Evolutionary conservation across 2,113 vertebrate genomes (phyloP), one percentile per base, ranked within the genome.

Genomic region (Charadrius vociferus): DNA sequence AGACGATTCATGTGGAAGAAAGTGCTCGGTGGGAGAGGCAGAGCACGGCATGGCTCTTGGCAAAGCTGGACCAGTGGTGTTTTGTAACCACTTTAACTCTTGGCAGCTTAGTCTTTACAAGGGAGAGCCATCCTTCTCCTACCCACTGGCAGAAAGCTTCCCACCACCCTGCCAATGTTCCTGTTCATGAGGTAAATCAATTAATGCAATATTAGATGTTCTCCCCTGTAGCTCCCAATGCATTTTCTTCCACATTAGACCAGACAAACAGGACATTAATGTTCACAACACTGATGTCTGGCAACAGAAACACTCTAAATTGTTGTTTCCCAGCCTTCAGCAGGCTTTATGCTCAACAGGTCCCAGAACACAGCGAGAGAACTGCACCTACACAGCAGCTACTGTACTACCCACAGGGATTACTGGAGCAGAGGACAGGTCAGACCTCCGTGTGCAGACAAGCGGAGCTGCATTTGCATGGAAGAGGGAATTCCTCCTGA

Each of bases 31-130:
- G 32, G 0, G 2, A 86, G 27, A 84, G 52, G 49, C 52, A 88
- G 37, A 81, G 56, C n/a, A 58, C 0, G 0, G 61, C 34, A 53
- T 0, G 0, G 61, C 34, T 80, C 32, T 65, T 58, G 43, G 22
- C 14, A 4, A 92, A 79, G 55, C 56, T 67, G 59, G 68, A 80
- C 63, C 68, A 63, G 7, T 7, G 41, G 12, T 39, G 52, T 29
- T 86, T 45, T 65, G 41, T 59, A 90, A 79, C 7, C 29, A 26
- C 29, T 67, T 43, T 0, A 88, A 74, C 41, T 59, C 68, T 41
- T 3, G 1, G 50, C 22, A 87, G 47, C 39, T 88, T 74, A 56
- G 24, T 23, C 71, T 66, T 77, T 53, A 45, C 7, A 53, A 53
- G 8, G 23, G n/a, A 74, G 34, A 83, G 39, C 1, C 34, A 32